A percentile compares a stretch with the other conserved stretches of the same genome.
phyloP scores from a whole-genome alignment of 2,888 invertebrate species.

The Agriotes lineatus region DNA sequence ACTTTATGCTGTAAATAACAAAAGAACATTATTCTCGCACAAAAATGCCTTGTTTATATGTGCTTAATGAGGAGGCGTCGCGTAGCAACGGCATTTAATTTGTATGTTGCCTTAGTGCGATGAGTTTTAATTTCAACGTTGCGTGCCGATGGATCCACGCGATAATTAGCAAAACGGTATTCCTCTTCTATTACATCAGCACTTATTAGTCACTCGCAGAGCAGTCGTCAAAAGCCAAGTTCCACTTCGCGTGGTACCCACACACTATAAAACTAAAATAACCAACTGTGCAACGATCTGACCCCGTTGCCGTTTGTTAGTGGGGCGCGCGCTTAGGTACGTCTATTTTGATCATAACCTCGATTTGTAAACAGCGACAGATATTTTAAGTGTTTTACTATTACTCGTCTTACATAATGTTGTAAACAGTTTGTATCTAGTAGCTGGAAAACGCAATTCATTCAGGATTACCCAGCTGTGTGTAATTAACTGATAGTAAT shows the following conservation, averaged over 20 bases:
- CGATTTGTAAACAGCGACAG: background rate
- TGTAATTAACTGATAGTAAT: too few relatives aligned
- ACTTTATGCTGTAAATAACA: too few relatives aligned
- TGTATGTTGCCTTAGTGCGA: background rate
- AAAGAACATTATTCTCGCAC: too few relatives aligned
- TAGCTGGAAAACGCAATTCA: too few relatives aligned
- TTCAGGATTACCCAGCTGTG: too few relatives aligned
- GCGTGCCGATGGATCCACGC: background rate
- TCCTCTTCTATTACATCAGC: background rate
- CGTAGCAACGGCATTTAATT: too few relatives aligned
- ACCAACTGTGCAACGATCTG: constrained; percentile 7
- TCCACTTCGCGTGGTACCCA: constrained; percentile 10
- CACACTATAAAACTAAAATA: constrained; percentile 9
- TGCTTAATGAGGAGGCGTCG: too few relatives aligned
- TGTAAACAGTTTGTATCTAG: too few relatives aligned
- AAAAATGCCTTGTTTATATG: too few relatives aligned
- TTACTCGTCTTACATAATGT: too few relatives aligned
- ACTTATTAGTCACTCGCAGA: background rate
- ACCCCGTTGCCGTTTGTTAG: constrained; percentile 14
- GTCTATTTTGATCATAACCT: constrained; percentile 8
- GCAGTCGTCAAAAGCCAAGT: constrained; percentile 1
- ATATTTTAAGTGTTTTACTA: too few relatives aligned
- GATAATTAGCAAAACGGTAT: background rate
- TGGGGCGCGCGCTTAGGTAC: background rate
- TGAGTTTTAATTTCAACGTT: background rate